Evolutionary conservation across 1,140 invertebrate species (phyloP).

Genomic region (Cotesia chilonis): DNA sequence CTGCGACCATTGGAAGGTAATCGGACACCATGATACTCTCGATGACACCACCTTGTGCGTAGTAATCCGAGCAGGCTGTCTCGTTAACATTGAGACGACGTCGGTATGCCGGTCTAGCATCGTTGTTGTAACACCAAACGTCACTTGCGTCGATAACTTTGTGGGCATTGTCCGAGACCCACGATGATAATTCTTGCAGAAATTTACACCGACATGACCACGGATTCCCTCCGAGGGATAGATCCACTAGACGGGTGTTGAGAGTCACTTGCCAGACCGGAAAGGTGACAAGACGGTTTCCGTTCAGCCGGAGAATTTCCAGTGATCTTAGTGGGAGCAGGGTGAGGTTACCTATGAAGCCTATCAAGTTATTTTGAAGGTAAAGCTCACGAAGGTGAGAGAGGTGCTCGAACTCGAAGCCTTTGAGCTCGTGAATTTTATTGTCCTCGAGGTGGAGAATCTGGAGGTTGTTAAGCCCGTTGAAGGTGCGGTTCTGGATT

Average conservation of each 20-base stretch:
- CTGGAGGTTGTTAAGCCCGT: constrained; percentile 83
- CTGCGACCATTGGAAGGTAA: constrained; percentile 85
- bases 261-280: constrained; percentile 84
- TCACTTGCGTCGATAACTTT: constrained; percentile 81
- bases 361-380: constrained; percentile 85
- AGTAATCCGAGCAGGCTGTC: constrained; percentile 84
- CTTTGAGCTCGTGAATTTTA: constrained; percentile 78
- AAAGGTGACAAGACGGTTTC: constrained; percentile 83
- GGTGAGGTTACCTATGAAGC: constrained; percentile 81
- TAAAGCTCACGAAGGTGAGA: constrained; percentile 83
- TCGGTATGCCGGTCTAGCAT: constrained; percentile 75
- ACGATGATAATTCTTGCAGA: constrained; percentile 83
- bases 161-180: constrained; percentile 82
- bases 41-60: constrained; percentile 81
- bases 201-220: constrained; percentile 93
- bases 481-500: constrained; percentile 92
- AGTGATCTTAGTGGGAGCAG: constrained; percentile 80
- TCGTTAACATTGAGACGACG: constrained; percentile 82
- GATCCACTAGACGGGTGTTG: constrained; percentile 75
- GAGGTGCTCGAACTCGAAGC: constrained; percentile 90
- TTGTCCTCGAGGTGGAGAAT: constrained; percentile 88
- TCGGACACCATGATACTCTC: constrained; percentile 84
- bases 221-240: constrained; percentile 81
- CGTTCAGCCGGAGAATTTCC: constrained; percentile 83
- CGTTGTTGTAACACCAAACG: constrained; percentile 82